phyloP scores from a whole-genome alignment of 1,140 invertebrate species.

The Sitodiplosis mosellana region DNA sequence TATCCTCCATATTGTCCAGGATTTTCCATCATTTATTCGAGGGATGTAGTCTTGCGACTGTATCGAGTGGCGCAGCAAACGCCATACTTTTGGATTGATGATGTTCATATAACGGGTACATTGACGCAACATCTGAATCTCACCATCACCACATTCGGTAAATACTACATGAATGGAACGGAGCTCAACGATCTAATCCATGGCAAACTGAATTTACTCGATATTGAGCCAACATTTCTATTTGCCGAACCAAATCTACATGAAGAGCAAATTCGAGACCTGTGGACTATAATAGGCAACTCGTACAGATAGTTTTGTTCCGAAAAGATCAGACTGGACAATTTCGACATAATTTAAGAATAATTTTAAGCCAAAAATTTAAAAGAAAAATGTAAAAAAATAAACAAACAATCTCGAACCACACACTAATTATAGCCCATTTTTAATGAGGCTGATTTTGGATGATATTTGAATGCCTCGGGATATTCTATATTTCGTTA shows the following conservation, averaged over 20 bases:
- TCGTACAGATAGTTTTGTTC: background rate
- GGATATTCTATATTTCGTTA: no score
- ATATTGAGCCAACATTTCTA: slow-evolving; percentile 25
- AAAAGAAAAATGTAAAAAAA: no score
- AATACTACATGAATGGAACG: slow-evolving; percentile 26
- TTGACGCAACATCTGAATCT: slow-evolving; percentile 39
- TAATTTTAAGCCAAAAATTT: background rate
- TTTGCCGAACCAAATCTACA: slow-evolving; percentile 35
- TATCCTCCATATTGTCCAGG: slow-evolving; percentile 61
- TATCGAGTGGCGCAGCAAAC: slow-evolving; percentile 39
- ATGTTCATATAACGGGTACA: slow-evolving; percentile 61
- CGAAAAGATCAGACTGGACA: no score
- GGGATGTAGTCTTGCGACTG: slow-evolving; percentile 44
- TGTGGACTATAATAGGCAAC: slow-evolving; percentile 23
- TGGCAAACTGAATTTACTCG: slow-evolving; percentile 9
- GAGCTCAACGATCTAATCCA: slow-evolving; percentile 14
- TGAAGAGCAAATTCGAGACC: slow-evolving; percentile 25
- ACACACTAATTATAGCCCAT: no score
- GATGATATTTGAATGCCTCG: no score
- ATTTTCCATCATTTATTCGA: slow-evolving; percentile 53
- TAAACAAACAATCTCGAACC: no score
- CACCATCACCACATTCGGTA: slow-evolving; percentile 30
- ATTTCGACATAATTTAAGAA: background rate
- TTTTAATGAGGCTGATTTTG: no score
- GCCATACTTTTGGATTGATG: slow-evolving; percentile 72